Evolutionary conservation across 2,797 vertebrate genomes (phyloP), one percentile per base, ranked within the genome.

Genomic region (Acipenser transmontanus): DNA sequence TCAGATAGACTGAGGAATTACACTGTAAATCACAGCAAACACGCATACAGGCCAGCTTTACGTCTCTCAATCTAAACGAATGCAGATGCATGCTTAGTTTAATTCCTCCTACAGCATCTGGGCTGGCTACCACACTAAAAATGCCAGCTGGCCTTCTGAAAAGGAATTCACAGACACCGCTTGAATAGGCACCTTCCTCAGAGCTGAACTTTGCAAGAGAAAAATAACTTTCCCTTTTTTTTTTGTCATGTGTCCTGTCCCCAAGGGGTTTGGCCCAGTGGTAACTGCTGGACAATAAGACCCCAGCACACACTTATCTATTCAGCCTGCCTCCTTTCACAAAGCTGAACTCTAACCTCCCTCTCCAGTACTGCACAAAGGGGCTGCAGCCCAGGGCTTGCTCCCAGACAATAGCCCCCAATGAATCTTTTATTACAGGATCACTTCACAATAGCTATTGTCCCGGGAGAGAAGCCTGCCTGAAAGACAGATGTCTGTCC

Each of bases 261-360:
- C 63, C 73, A 71, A 61, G 65, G 69, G 69, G 52, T 56, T 68
- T 63, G 64, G 9, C 13, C 1, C 49, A 67, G 62, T 1, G 52
- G 84, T 82, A 86, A 85, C 83, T 89, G 84, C 76, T 50, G 13
- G 74, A 88, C 85, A 87, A 89, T 82, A 76, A 78, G 69, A 66
- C 66, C 72, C 74, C 63, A 71, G 72, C 70, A 62, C 85, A 85
- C 85, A 83, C 84, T 83, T 83, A 73, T 83, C 70, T 75, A 81
- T 88, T 87, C 83, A 81, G 73, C 50, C 62, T 68, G 51, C 56
- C 77, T 76, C 66, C 66, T 68, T 73, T 63, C 71, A 72, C 70
- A 83, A 80, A 85, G 83, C 78, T 71, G 72, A 81, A 86, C 84
- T 84, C 76, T 3, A 4, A 2, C 76, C 75, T 75, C 81, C 63